Evolutionary conservation across 2,888 invertebrate species (phyloP).

Genomic region (Lissonota sp.): DNA sequence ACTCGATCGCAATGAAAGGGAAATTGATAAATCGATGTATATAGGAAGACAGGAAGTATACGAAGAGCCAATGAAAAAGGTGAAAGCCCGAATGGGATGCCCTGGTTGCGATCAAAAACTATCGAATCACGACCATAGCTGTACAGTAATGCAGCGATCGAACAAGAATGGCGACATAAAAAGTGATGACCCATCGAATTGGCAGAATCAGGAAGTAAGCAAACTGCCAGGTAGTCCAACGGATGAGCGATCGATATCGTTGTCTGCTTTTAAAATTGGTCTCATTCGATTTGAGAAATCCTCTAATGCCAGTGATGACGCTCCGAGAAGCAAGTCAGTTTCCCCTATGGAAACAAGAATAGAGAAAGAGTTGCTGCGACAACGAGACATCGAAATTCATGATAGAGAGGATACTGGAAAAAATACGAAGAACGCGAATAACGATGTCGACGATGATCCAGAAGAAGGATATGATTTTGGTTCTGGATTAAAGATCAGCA

Average conservation of each 20-base stretch:
- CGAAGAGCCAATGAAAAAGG: conserved; percentile 78
- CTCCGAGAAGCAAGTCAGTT: conserved; percentile 25
- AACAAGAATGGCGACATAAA: conserved; percentile 24
- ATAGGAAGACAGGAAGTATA: conserved; percentile 72
- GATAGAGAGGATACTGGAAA: not conserved
- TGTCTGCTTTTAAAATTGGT: conserved; percentile 57
- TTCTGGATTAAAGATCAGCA: conserved; percentile 75
- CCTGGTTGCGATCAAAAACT: conserved; percentile 75
- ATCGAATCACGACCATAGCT: conserved; percentile 61
- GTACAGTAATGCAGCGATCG: not conserved
- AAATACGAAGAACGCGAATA: conserved; percentile 20
- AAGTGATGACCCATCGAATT: conserved; percentile 31
- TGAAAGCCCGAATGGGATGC: conserved; percentile 72
- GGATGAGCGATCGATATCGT: conserved; percentile 7
- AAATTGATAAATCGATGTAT: conserved; percentile 69
- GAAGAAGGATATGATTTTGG: conserved; percentile 77
- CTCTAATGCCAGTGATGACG: not conserved
- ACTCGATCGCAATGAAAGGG: conserved; percentile 5
- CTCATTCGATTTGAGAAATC: conserved; percentile 47
- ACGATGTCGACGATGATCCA: conserved; percentile 69
- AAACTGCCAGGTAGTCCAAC: conserved; percentile 42
- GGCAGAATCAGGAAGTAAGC: conserved; percentile 56
- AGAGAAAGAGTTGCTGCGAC: conserved; percentile 62
- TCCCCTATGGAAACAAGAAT: conserved; percentile 55
- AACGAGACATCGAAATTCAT: conserved; percentile 43